These are phyloP conservation scores for Anarhynchus alexandrinus DNA, from an alignment of 2,113 vertebrate species.

Conservation along the genomic window DNA sequence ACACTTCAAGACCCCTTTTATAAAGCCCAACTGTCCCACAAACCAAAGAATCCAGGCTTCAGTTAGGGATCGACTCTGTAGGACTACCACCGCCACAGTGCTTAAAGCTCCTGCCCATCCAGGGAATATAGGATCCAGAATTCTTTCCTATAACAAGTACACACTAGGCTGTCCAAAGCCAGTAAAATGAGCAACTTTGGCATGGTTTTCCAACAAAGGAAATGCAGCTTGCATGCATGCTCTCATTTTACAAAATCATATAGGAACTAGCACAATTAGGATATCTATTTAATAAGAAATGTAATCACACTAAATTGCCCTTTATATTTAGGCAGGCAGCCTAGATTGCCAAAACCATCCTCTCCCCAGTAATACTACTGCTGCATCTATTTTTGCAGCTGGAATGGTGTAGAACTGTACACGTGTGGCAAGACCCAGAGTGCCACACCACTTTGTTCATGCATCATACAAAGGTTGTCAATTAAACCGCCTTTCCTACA, in stretches of 20 bases:
- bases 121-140: not conserved
- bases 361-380: not conserved
- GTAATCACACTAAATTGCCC: not conserved
- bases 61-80: not conserved
- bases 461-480: not conserved
- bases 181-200: not conserved
- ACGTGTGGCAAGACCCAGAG: not conserved
- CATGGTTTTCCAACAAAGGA: not conserved
- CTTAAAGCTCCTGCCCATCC: not conserved
- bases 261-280: fast-evolving
- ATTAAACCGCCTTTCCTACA: not conserved
- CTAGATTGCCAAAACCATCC: not conserved
- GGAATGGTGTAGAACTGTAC: not conserved
- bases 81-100: not conserved
- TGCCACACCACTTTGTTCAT: not conserved
- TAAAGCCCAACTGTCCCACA: not conserved
- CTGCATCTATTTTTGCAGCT: not conserved
- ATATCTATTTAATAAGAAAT: not conserved
- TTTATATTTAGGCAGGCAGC: not conserved
- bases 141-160: not conserved
- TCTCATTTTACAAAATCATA: not conserved
- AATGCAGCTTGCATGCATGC: not conserved
- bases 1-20: not conserved
- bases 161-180: not conserved
- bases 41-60: not conserved